Conservation (phyloP, 53 echinoderm and acorn worm species). For the Astropecten irregularis region DNA sequence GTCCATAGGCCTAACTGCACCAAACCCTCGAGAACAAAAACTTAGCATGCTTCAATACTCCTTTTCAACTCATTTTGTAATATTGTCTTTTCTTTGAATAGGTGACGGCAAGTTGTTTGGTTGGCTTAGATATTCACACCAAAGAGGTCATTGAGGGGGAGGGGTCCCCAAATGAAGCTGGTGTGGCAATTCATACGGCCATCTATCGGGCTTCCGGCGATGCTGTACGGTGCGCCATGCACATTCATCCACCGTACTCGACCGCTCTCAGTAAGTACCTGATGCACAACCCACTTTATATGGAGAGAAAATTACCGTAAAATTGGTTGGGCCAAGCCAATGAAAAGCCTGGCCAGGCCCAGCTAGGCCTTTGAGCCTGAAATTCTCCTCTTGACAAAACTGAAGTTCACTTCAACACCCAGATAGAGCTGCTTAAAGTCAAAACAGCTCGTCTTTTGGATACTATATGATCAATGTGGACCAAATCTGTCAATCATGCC, state of each 20-base stretch:
- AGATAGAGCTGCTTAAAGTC: too few species aligned
- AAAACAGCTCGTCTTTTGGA: not conserved
- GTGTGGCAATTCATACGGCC: slow-evolving; percentile 70
- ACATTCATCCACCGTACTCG: slow-evolving; percentile 75
- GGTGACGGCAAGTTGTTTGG: slow-evolving; percentile 84
- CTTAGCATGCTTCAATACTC: too few species aligned
- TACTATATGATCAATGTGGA: too few species aligned
- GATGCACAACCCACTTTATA: not conserved
- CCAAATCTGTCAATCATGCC: too few species aligned
- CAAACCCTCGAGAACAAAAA: too few species aligned
- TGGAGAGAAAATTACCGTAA: not conserved
- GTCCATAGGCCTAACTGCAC: too few species aligned
- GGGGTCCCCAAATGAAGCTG: slow-evolving; percentile 59
- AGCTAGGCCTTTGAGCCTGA: not conserved
- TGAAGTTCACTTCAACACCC: too few species aligned
- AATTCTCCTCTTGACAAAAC: not conserved
- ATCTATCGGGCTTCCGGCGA: slow-evolving; percentile 59
- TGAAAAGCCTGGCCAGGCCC: not conserved
- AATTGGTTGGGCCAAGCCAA: not conserved
- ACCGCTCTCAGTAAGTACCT: slow-evolving; percentile 71
- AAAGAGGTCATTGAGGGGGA: slow-evolving; percentile 75
- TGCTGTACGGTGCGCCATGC: slow-evolving; percentile 62
- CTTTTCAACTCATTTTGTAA: too few species aligned
- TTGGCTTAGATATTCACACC: slow-evolving; percentile 84
- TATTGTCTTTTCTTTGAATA: slow-evolving; percentile 19